A percentile compares a stretch with the other conserved stretches of the same genome.
Conservation (phyloP, 2,113 vertebrate species). For the Damaliscus lunatus region DNA sequence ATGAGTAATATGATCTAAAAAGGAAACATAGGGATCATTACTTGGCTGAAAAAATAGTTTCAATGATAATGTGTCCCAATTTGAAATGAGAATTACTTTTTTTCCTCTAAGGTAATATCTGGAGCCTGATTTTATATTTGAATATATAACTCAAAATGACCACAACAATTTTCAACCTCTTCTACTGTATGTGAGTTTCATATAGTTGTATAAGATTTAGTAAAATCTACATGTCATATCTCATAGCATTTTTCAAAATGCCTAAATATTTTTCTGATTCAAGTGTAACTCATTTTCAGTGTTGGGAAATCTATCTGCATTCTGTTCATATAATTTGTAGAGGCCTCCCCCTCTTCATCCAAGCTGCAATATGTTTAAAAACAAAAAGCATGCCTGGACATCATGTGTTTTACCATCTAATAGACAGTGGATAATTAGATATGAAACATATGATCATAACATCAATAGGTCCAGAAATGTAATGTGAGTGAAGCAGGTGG, state of each 20-base stretch:
- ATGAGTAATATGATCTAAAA: conserved; percentile 40
- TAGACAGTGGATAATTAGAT: neutral
- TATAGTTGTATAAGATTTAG: neutral
- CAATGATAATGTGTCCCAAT: conserved; percentile 40
- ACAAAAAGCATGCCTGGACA: neutral
- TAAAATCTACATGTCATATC: neutral
- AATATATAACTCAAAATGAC: conserved; percentile 51
- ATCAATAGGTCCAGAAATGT: neutral
- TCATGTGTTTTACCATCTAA: neutral
- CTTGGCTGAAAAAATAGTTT: conserved; percentile 51
- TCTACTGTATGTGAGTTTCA: neutral
- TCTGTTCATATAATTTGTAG: neutral
- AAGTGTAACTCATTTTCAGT: neutral
- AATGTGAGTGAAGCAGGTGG: neutral
- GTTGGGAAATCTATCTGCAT: neutral
- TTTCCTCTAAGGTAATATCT: conserved; percentile 22
- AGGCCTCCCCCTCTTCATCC: neutral
- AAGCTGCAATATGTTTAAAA: neutral
- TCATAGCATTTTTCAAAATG: neutral
- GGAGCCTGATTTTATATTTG: neutral
- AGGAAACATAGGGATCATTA: conserved; percentile 46
- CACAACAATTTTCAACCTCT: conserved; percentile 17
- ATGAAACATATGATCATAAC: neutral
- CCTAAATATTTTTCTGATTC: neutral
- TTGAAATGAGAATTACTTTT: conserved; percentile 34